Base-by-base conservation (phyloP, 1,140 invertebrate species). In the Drosophila bipectinata region DNA sequence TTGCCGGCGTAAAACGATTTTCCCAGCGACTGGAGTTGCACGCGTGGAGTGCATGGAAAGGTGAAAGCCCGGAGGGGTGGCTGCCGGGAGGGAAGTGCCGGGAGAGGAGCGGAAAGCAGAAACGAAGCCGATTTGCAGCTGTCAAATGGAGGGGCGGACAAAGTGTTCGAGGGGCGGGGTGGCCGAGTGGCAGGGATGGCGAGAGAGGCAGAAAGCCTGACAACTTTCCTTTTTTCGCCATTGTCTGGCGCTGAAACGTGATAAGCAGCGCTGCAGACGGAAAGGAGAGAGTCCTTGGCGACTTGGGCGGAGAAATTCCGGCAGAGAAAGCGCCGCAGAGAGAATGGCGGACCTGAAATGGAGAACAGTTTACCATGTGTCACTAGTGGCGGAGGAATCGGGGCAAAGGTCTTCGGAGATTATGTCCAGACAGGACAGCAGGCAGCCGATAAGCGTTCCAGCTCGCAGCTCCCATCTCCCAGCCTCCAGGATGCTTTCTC, bases 201-300 rank as follows among this genome's bases (percentile, higher is more conserved):
- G n/a, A 39, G 41, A 18, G 41, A 14, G 41, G 9, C 39, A 7
- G 12, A 41, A 14, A 41, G 41, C 41, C 41, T 44, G 41, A 51
- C 51, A 63, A 49, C 68, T 82, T 77, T 72, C 45, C 66, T 81
- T 81, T 48, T 76, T 61, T 54, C 61, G 57, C 79, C 79, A 83
- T 75, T 82, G 79, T 82, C 64, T 83, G 64, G 77, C 60, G 60
- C 54, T 71, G 71, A 57, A 82, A 84, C 71, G 76, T 73, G 79
- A 83, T 83, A 75, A 74, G 69, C 44, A 51, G 54, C 32, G 39
- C 34, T 32, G 53, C 74, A 82, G 71, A 68, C 59, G 24, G 34
- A 37, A 47, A 45, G 45, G 51, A 57, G 57, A 69, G 41, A 51
- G 39, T 14, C 39, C 4, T 14, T 10, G 24, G 12, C 37, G 10